Conservation (phyloP, 2,113 vertebrate species). For the Tachycineta bicolor region DNA sequence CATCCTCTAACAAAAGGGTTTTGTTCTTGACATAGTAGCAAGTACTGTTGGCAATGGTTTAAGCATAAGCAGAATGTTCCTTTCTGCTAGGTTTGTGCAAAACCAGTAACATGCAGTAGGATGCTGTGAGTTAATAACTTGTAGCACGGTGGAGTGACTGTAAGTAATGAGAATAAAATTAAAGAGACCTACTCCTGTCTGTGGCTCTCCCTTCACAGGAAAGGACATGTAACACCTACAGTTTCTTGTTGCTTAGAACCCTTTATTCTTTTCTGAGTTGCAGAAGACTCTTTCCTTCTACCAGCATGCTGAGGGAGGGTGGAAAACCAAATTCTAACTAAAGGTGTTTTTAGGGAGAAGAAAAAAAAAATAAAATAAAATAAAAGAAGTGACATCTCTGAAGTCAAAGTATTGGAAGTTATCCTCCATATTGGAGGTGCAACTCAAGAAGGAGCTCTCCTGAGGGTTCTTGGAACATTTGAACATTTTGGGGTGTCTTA, state of each 20-base stretch:
- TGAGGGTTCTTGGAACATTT: neutral
- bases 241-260: neutral
- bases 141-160: neutral
- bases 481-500: neutral
- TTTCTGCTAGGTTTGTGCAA: constrained; percentile 33
- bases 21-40: neutral
- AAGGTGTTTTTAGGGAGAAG: neutral
- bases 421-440: neutral
- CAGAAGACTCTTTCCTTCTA: neutral
- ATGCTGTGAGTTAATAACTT: constrained; percentile 7
- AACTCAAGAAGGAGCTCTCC: neutral
- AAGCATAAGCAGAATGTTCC: neutral
- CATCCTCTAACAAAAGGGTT: neutral
- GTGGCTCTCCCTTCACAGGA: neutral
- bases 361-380: neutral
- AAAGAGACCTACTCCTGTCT: neutral
- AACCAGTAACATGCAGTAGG: neutral
- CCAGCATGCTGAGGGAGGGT: neutral
- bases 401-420: neutral
- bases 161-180: constrained; percentile 40
- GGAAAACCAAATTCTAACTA: neutral
- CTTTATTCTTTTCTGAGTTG: neutral
- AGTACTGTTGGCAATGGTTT: neutral
- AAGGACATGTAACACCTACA: neutral
- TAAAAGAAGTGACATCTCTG: neutral